A percentile compares a stretch with the other conserved stretches of the same genome.
Evolutionary conservation across 2,113 vertebrate species (phyloP).

Genomic region (Electrona antarctica): DNA sequence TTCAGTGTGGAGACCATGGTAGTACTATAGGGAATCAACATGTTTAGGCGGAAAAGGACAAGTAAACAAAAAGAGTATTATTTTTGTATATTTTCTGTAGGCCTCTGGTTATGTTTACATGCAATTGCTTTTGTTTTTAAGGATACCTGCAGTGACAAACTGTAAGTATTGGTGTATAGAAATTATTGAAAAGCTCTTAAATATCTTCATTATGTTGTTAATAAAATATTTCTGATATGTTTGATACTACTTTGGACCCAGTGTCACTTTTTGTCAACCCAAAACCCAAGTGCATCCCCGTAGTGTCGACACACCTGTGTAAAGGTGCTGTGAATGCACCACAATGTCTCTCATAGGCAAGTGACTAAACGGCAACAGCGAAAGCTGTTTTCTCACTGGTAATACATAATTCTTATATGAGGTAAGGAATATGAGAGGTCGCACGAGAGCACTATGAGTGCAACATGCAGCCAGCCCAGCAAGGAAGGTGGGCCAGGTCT

Average conservation of each 20-base stretch:
- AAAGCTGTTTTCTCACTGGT: constrained; percentile 81
- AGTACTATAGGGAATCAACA: constrained; percentile 49
- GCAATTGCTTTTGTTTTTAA: constrained; percentile 50
- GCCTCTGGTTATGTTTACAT: constrained; percentile 36
- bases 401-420: constrained; percentile 85
- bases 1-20: constrained; percentile 97
- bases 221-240: constrained; percentile 77
- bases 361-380: constrained; percentile 19
- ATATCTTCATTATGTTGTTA: constrained; percentile 78
- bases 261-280: constrained; percentile 10
- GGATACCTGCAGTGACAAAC: constrained; percentile 42
- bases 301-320: neutral
- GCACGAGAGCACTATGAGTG: constrained; percentile 78
- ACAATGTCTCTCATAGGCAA: neutral
- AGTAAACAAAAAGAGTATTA: constrained; percentile 5
- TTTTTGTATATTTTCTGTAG: constrained; percentile 66
- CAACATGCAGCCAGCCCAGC: constrained; percentile 74
- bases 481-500: constrained; percentile 49
- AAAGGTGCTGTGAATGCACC: neutral
- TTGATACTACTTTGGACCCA: constrained; percentile 18
- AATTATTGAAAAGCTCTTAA: constrained; percentile 74
- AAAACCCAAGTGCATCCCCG: neutral
- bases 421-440: constrained; percentile 84
- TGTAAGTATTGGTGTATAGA: constrained; percentile 59
- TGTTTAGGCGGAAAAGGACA: constrained; percentile 21